phyloP scores from a whole-genome alignment of 2,797 vertebrate genomes.

The Prunella strophiata region DNA sequence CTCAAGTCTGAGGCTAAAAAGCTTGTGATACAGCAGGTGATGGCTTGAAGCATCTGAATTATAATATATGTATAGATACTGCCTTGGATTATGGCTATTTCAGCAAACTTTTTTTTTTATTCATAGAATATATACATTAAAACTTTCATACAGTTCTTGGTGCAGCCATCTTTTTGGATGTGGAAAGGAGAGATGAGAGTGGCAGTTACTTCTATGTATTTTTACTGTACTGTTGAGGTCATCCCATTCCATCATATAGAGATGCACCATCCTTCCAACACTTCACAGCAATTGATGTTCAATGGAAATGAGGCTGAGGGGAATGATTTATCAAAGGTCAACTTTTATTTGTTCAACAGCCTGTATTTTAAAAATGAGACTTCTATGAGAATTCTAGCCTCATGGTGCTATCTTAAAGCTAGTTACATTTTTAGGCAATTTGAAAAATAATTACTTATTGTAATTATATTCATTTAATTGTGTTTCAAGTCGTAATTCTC shows the following conservation, averaged over 20 bases:
- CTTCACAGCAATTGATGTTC: background rate
- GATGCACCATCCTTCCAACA: background rate
- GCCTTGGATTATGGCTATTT: background rate
- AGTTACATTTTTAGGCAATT: constrained; percentile 3
- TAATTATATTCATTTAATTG: background rate
- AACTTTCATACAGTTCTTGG: background rate
- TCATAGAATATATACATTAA: background rate
- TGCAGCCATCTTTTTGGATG: background rate
- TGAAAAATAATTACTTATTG: constrained; percentile 36
- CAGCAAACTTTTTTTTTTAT: background rate
- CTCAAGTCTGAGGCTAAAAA: background rate
- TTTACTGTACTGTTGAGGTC: background rate
- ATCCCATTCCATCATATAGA: background rate
- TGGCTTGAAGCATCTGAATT: background rate
- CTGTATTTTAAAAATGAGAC: background rate
- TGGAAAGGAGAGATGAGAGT: background rate
- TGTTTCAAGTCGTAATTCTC: constrained; percentile 27
- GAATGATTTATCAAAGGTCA: constrained; percentile 36
- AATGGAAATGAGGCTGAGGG: constrained; percentile 22
- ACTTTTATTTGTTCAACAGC: background rate
- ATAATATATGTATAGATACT: background rate
- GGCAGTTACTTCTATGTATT: background rate
- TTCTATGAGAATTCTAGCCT: background rate
- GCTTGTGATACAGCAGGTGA: background rate
- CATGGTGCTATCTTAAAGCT: background rate